Evolutionary conservation across 1,140 invertebrate genomes (phyloP).

Genomic region (Latrodectus geometricus): DNA sequence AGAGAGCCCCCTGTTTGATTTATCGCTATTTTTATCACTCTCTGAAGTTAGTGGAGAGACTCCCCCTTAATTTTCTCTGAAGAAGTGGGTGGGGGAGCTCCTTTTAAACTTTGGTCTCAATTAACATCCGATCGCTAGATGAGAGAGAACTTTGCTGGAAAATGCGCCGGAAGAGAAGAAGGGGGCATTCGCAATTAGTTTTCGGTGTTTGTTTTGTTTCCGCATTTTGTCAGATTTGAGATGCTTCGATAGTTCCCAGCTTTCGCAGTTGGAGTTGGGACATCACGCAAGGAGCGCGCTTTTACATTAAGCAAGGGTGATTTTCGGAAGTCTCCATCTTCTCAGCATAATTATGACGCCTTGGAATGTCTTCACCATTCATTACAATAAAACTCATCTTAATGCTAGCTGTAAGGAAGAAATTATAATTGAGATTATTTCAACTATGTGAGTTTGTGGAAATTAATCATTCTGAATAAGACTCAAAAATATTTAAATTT

Average conservation of each 20-base stretch:
- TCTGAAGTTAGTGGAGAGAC: not conserved
- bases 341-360: too few relatives aligned
- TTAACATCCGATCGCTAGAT: not conserved
- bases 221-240: not conserved
- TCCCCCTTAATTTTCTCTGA: slow-evolving; percentile 27
- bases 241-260: not conserved
- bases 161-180: not conserved
- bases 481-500: too few relatives aligned
- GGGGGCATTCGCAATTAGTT: not conserved
- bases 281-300: too few relatives aligned
- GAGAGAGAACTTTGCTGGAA: not conserved
- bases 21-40: slow-evolving; percentile 55
- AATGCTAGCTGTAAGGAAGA: too few relatives aligned
- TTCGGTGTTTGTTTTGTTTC: not conserved
- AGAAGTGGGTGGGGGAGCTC: not conserved
- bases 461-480: too few relatives aligned
- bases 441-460: too few relatives aligned
- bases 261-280: not conserved
- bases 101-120: slow-evolving; percentile 1
- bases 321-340: too few relatives aligned
- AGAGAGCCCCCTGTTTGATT: slow-evolving; percentile 33
- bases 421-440: too few relatives aligned
- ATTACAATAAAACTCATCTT: too few relatives aligned
- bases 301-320: too few relatives aligned
- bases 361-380: too few relatives aligned